Base-by-base conservation (phyloP, 2,888 invertebrate genomes). In the Andrena camellia region DNA sequence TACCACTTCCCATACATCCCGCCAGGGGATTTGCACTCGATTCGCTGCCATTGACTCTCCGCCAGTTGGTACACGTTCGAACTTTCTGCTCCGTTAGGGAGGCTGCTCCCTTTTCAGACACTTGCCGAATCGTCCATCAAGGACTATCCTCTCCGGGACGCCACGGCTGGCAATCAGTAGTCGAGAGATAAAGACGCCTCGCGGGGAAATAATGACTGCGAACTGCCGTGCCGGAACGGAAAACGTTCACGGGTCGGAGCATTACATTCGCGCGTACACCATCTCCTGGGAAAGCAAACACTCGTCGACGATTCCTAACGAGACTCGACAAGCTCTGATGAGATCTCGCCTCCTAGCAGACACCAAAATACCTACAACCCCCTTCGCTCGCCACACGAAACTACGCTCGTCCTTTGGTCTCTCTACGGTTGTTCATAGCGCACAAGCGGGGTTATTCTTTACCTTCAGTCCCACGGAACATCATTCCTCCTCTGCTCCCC, bases 321-420 rank as follows among this genome's bases (percentile, higher is more conserved):
- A 89, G 82, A 84, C 83, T 67, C 69, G 89, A 81, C 86, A 81
- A 82, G 66, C 71, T 74, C 73, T 79, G 80, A 85, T 84, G 84
- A 87, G 84, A 85, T 84, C 81, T 71, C 73, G 59, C 81, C 81
- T 78, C 68, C 66, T 62, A 70, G 48, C 71, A 64, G 71, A 75
- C 79, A 66, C 76, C 60, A 79, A 52, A 75, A 78, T 64, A 63
- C 69, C 63, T 35, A 5, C 17, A 31, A 57, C 69, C 35, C 35
- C 10, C 42, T 57, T 52, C 42, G 29, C 62, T 2, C 23, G 26
- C 29, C 79, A 57, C 69, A 52, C 54, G 63, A 78, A 63, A 68
- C 26, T 26, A 33, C 17, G 52, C 29, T 20, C 50, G 35, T 57
- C 23, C 26, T 57, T 17, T 29, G 10, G 13, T 17, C 29, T 20